Evolutionary conservation across 2,797 vertebrate genomes (phyloP).

Genomic region (Moxostoma hubbsi): DNA sequence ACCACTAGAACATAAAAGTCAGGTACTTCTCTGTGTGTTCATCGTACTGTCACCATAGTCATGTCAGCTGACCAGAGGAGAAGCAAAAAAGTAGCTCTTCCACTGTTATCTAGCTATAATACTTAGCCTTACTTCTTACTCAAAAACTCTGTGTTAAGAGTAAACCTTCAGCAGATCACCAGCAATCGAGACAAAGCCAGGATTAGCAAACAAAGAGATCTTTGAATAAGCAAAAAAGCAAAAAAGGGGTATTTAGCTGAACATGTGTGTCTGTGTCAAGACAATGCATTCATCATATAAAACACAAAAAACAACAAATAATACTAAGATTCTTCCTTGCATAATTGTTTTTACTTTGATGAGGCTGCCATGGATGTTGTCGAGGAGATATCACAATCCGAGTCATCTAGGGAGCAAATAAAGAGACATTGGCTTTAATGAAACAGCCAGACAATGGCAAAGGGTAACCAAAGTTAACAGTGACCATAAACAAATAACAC

Average conservation of each 20-base stretch:
- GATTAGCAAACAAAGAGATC: constrained; percentile 24
- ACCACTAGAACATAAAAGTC: constrained; percentile 53
- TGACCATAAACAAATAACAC: neutral
- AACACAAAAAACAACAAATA: neutral
- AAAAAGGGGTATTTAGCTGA: neutral
- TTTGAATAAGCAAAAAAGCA: constrained; percentile 19
- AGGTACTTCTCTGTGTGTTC: constrained; percentile 44
- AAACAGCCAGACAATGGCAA: neutral
- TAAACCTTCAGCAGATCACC: constrained; percentile 4
- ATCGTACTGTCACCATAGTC: constrained; percentile 22
- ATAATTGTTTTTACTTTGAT: constrained; percentile 65
- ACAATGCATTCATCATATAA: neutral
- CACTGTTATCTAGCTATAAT: constrained; percentile 30
- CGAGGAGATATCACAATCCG: constrained; percentile 73
- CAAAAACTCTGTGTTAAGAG: constrained; percentile 8
- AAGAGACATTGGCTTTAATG: constrained; percentile 9
- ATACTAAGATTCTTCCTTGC: neutral
- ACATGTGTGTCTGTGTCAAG: neutral
- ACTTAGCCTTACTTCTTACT: neutral
- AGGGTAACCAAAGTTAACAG: neutral
- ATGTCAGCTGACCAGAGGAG: constrained; percentile 41
- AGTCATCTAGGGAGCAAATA: constrained; percentile 72
- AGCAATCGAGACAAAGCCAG: constrained; percentile 14
- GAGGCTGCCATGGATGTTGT: constrained; percentile 67
- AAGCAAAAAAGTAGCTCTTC: constrained; percentile 24